These are phyloP conservation scores for Scaptodrosophila latifasciaeformis DNA, from an alignment of 2,888 invertebrate genomes.

Conservation along the genomic window DNA sequence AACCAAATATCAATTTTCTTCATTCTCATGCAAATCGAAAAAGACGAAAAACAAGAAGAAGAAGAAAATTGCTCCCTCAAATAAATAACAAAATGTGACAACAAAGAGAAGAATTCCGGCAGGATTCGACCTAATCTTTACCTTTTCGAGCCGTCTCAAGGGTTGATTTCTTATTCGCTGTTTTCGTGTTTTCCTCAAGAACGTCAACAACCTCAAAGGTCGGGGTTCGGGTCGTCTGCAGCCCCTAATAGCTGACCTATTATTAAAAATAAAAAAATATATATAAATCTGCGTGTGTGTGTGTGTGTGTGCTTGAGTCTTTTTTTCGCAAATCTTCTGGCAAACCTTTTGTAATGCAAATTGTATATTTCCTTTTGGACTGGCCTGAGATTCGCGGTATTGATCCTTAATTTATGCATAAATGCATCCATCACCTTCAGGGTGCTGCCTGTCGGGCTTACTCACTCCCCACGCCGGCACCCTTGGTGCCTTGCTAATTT, in stretches of 20 bases:
- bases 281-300: slow-evolving; percentile 4
- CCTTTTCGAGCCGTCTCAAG: slow-evolving; percentile 33
- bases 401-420: slow-evolving; percentile 75
- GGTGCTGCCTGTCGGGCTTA: slow-evolving; percentile 10
- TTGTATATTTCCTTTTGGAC: no score
- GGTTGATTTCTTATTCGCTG: slow-evolving; percentile 34
- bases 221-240: slow-evolving; percentile 35
- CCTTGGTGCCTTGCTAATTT: slow-evolving; percentile 49
- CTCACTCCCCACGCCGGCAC: slow-evolving; percentile 15
- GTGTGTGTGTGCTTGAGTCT: slow-evolving; percentile 46
- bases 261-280: slow-evolving; percentile 33
- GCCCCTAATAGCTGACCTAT: slow-evolving; percentile 62
- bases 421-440: slow-evolving; percentile 68
- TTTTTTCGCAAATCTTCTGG: slow-evolving; percentile 47
- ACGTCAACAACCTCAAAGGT: slow-evolving; percentile 49
- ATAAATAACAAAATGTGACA: slow-evolving; percentile 62
- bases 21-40: slow-evolving; percentile 74
- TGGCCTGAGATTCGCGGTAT: slow-evolving; percentile 51
- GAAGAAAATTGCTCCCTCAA: slow-evolving; percentile 55
- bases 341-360: slow-evolving; percentile 55
- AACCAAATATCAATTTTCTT: slow-evolving; percentile 74
- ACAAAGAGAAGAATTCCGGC: slow-evolving; percentile 49
- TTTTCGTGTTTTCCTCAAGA: slow-evolving; percentile 49
- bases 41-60: no score
- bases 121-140: slow-evolving; percentile 51